Evolutionary conservation across 1,140 invertebrate genomes (phyloP).

Genomic region (Littorina saxatilis): DNA sequence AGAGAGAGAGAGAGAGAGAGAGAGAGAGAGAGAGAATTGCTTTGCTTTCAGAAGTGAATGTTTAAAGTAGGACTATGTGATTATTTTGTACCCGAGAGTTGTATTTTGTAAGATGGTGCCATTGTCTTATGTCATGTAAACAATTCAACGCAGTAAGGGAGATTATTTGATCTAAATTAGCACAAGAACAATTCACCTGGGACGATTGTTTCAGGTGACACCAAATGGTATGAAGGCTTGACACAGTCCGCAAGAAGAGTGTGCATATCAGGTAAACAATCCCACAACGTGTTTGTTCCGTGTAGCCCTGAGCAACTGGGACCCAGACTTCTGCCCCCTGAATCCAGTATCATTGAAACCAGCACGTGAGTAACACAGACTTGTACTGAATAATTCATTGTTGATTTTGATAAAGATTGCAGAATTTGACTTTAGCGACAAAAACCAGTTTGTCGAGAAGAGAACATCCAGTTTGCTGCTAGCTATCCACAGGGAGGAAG

Average conservation of each 20-base stretch:
- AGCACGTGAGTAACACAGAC: background rate
- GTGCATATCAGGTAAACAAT: too few relatives aligned
- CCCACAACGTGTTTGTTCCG: too few relatives aligned
- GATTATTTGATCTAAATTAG: background rate
- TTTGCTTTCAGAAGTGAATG: background rate
- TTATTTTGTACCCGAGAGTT: background rate
- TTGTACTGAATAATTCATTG: too few relatives aligned
- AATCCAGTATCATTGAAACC: constrained; percentile 4
- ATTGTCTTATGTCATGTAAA: background rate
- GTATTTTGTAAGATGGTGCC: background rate
- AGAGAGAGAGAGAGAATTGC: background rate
- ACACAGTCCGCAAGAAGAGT: too few relatives aligned
- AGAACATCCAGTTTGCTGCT: too few relatives aligned
- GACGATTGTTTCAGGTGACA: too few relatives aligned
- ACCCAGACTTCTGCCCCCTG: background rate
- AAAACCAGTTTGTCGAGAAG: too few relatives aligned
- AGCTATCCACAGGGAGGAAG: too few relatives aligned
- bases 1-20: background rate
- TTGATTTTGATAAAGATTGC: too few relatives aligned
- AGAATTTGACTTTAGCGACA: too few relatives aligned
- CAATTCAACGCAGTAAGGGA: background rate
- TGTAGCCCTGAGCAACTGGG: background rate
- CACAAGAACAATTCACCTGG: background rate
- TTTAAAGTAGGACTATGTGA: background rate
- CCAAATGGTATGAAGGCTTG: too few relatives aligned